Evolutionary conservation across 37 sponge, comb jelly and placozoan genomes (phyloP), one percentile per base, ranked within the genome.

Genomic region (Diacarnus erythraeanus): DNA sequence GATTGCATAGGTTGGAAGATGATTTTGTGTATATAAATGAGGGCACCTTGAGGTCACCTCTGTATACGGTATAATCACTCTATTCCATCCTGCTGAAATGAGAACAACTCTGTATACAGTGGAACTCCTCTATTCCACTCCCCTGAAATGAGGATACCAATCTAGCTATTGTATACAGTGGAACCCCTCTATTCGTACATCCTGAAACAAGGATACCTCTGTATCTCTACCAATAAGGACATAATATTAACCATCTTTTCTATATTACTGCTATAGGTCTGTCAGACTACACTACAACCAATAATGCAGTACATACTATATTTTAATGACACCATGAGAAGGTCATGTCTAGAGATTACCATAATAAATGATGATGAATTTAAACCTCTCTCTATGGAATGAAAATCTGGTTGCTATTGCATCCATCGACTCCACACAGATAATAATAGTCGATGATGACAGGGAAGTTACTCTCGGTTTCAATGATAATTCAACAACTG

Each of bases 361-460:
- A 74, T 74, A 6, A 20, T 43, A 26, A 36, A 74, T 26, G 57
- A 74, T 30, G 41, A 40, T 22, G 35, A 40, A 47, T 74, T 74
- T 33, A 54, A 56, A 25, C 3, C 9, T 74, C 57, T 23, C 17
- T 3, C 41, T 74, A 35, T 54, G 35, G 35, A 74, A 47, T 31
- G 31, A 12, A 6, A 2, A 23, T 29, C 31, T 71, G 41, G 42
- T 40, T 36, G 71, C 23, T 42, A 22, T 71, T 5, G 71, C 71
- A 40, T 40, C 42, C 22, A 15, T 17, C 1, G 3, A 36, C 12
- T 71, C 71, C 6, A 35, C 71, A 15, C 22, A 22, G 20, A 8
- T 74, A 9, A 29, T 54, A 35, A 74, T 74, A 30, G 57, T 22
- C 1, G 74, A 74, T 74, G 27, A 74, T 74, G 74, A 74, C 31